A percentile compares a stretch with the other conserved stretches of the same genome.
These are phyloP conservation scores for Elysia chlorotica DNA, from an alignment of 1,140 invertebrate genomes.

Conservation along the genomic window DNA sequence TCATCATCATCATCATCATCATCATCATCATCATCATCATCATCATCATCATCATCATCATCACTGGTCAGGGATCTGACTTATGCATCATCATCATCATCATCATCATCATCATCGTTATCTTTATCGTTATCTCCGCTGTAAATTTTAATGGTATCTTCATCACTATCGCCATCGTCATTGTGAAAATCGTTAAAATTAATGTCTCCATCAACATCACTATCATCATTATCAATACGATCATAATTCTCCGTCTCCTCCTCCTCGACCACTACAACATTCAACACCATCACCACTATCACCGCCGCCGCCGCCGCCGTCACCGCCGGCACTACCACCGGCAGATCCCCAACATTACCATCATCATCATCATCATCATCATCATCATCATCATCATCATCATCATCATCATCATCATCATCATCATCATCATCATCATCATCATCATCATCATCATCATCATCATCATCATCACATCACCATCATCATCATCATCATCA, in stretches of 20 bases:
- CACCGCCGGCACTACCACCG: no score
- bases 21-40: conserved; percentile 3
- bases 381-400: conserved; percentile 10
- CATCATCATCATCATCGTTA: neutral
- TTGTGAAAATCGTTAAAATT: no score
- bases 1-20: conserved; percentile 10
- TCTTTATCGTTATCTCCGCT: neutral
- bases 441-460: conserved; percentile 10
- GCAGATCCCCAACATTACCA: no score
- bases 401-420: conserved; percentile 12
- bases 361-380: no score
- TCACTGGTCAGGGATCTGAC: neutral
- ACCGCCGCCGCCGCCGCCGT: no score
- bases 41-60: neutral
- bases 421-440: conserved; percentile 12
- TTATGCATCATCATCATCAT: neutral
- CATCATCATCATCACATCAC: conserved; percentile 10
- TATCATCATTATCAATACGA: no score
- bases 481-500: conserved; percentile 12
- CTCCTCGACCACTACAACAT: no score
- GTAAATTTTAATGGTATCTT: neutral
- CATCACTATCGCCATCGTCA: no score
- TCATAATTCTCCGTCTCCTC: no score
- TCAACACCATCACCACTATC: no score
- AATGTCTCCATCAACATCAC: no score